Evolutionary conservation across 2,797 vertebrate genomes (phyloP), one percentile per base, ranked within the genome.

Genomic region (Spea hammondii): DNA sequence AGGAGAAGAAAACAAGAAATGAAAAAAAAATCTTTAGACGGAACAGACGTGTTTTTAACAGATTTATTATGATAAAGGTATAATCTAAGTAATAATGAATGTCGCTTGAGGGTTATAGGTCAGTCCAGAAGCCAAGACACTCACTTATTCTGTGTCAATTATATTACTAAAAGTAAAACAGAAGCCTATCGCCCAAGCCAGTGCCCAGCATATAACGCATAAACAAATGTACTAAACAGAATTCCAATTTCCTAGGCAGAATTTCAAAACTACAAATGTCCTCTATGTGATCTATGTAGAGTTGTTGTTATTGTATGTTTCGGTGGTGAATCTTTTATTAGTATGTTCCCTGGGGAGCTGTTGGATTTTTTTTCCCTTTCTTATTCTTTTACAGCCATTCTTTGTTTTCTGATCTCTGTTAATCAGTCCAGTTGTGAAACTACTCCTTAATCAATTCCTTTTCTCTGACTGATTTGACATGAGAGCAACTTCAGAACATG

Each of bases 241-340:
- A 90, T 88, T 89, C n/a, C n/a, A n/a, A n/a, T n/a, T n/a, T n/a
- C 87, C 89, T 82, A 82, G 88, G 86, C 83, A 71, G 83, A 87
- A 84, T 88, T 86, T 85, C 84, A 86, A 81, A 83, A 74, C 82
- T 77, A 83, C 32, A 88, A 85, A 86, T 70, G 83, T 85, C 83
- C 85, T 88, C 79, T 50, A 78, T 84, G 80, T 87, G 82, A 86
- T 88, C 85, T 79, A 85, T 59, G 68, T 85, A 85, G 86, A 88
- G 77, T 74, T 74, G 86, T 79, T 84, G 84, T 85, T 84, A 85
- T 70, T 84, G 82, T 86, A 77, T 88, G 84, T 88, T 88, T 92
- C 86, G 86, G 83, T 83, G 86, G 88, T 81, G 85, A 88, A 88
- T 89, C 87, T 86, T 88, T 89, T 86, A 91, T 91, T 91, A 91